Evolutionary conservation across 2,888 invertebrate species (phyloP).

Genomic region (Drosophila macrospina): DNA sequence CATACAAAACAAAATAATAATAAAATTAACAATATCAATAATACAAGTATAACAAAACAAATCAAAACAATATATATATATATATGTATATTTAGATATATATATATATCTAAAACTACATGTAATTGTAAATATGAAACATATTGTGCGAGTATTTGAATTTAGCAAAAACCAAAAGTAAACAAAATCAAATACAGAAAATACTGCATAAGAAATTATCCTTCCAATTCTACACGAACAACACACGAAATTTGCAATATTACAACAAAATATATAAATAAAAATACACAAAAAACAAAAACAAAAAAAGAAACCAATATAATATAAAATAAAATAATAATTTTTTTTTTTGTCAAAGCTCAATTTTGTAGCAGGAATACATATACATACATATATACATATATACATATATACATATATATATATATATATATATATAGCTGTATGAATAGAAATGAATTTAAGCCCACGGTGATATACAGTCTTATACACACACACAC

Average conservation of each 20-base stretch:
- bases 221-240: constrained; percentile 62
- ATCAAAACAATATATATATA: constrained; percentile 29
- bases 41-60: constrained; percentile 1
- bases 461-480: constrained; percentile 73
- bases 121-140: constrained; percentile 54
- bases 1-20: constrained; percentile 23
- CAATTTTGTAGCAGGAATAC: constrained; percentile 34
- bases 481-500: constrained; percentile 42
- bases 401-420: constrained; percentile 43
- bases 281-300: constrained; percentile 9
- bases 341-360: constrained; percentile 41
- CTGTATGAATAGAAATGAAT: constrained; percentile 63
- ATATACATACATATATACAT: constrained; percentile 32
- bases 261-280: constrained; percentile 3
- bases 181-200: constrained; percentile 55
- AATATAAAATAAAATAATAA: no score
- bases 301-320: background rate
- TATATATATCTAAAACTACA: constrained; percentile 16
- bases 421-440: constrained; percentile 27
- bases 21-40: constrained; percentile 17
- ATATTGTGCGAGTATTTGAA: constrained; percentile 38
- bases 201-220: constrained; percentile 65
- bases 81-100: constrained; percentile 22
- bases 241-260: constrained; percentile 25
- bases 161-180: constrained; percentile 21